Evolutionary conservation across 2,113 vertebrate species (phyloP).

Genomic region (Cnemophilus loriae): DNA sequence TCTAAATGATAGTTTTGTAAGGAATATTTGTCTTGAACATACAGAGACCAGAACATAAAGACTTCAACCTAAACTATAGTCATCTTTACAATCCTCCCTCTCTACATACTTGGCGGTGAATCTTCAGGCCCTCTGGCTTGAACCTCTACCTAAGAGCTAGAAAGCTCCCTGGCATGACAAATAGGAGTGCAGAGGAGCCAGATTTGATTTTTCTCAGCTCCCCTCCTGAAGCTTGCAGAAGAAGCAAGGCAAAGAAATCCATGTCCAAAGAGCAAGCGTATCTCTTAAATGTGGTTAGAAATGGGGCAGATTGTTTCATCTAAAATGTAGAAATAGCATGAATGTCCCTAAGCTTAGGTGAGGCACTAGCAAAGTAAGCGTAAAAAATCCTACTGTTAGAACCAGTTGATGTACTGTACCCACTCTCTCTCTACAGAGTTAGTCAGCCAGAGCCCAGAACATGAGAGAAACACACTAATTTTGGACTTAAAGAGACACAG

Average conservation of each 20-base stretch:
- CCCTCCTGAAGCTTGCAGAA: not conserved
- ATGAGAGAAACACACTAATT: not conserved
- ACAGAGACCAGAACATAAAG: not conserved
- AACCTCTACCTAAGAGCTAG: not conserved
- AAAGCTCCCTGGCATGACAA: not conserved
- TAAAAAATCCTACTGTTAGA: not conserved
- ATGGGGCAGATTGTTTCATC: not conserved
- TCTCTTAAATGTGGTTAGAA: not conserved
- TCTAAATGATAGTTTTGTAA: not conserved
- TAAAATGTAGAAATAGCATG: not conserved
- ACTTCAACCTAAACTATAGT: not conserved
- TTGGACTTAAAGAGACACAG: not conserved
- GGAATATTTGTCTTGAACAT: not conserved
- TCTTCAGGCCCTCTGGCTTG: not conserved
- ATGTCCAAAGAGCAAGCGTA: not conserved
- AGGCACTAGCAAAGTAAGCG: not conserved
- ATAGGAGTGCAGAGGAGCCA: not conserved
- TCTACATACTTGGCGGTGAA: not conserved
- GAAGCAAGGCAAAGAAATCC: not conserved
- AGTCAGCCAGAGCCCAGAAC: not conserved
- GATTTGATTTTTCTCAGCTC: not conserved
- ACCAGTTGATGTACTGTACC: not conserved
- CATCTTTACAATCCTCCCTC: not conserved
- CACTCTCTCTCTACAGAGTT: not conserved
- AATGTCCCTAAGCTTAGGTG: not conserved